Evolutionary conservation across 2,888 invertebrate genomes (phyloP).

Genomic region (Drosophila nr. perissopoda): DNA sequence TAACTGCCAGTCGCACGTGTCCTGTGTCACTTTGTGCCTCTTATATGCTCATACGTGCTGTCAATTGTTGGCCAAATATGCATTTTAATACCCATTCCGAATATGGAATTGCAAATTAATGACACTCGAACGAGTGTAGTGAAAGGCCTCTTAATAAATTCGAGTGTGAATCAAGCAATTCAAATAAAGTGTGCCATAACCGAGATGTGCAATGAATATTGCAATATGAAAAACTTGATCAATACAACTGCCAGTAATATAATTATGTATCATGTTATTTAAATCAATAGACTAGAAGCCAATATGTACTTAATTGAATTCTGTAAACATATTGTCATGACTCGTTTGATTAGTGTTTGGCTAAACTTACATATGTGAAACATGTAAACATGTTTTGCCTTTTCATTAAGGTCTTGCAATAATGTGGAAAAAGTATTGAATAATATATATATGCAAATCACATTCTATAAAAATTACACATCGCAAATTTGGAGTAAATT

Average conservation of each 20-base stretch:
- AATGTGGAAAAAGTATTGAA: neutral
- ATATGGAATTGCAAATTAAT: slow-evolving; percentile 46
- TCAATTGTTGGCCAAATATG: slow-evolving; percentile 34
- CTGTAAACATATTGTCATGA: neutral
- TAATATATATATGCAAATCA: neutral
- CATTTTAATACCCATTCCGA: slow-evolving; percentile 36
- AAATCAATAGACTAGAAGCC: neutral
- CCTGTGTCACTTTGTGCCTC: slow-evolving; percentile 1
- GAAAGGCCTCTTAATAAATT: neutral
- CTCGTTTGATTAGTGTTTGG: neutral
- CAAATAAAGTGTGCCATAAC: neutral
- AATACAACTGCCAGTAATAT: neutral
- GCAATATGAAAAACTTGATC: neutral
- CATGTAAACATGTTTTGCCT: neutral
- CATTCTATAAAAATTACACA: neutral
- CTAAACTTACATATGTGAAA: neutral
- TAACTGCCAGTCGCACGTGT: slow-evolving; percentile 14
- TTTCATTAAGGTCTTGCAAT: neutral
- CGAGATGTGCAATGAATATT: neutral
- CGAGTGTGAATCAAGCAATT: neutral
- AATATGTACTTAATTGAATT: neutral
- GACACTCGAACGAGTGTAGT: slow-evolving; percentile 9
- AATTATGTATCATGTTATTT: neutral
- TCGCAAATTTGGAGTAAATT: neutral
- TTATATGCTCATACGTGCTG: slow-evolving; percentile 15